Evolutionary conservation across 2,113 vertebrate species (phyloP).

Genomic region (Bungarus multicinctus): DNA sequence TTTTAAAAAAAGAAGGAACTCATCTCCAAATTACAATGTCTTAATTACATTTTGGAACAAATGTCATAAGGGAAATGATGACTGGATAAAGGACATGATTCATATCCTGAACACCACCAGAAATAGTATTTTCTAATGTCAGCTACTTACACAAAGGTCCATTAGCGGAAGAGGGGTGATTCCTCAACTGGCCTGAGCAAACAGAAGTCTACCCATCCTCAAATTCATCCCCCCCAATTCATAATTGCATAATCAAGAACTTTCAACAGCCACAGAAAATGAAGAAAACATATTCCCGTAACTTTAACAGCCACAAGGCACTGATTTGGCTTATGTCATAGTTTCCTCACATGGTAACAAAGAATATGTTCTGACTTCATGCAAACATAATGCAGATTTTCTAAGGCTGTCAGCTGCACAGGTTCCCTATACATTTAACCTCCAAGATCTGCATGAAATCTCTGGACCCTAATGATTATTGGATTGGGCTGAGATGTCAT

Average conservation of each 20-base stretch:
- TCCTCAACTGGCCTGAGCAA: not conserved
- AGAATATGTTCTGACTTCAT: conserved; percentile 5
- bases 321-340: not conserved
- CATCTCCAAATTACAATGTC: not conserved
- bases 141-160: conserved; percentile 7
- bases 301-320: not conserved
- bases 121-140: conserved; percentile 29
- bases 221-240: accelerated
- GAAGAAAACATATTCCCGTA: not conserved
- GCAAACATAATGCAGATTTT: conserved; percentile 7
- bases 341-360: not conserved
- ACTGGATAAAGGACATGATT: conserved; percentile 45
- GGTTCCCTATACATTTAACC: not conserved
- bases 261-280: not conserved
- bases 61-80: conserved; percentile 30
- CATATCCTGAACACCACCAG: conserved; percentile 18
- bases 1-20: accelerated
- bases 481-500: not conserved
- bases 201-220: not conserved
- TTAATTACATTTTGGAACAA: conserved; percentile 25
- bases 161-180: conserved; percentile 10
- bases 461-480: not conserved
- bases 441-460: not conserved
- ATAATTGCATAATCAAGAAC: not conserved
- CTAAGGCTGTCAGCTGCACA: conserved; percentile 6